phyloP scores from a whole-genome alignment of 2,113 vertebrate species.

The Albula goreensis region DNA sequence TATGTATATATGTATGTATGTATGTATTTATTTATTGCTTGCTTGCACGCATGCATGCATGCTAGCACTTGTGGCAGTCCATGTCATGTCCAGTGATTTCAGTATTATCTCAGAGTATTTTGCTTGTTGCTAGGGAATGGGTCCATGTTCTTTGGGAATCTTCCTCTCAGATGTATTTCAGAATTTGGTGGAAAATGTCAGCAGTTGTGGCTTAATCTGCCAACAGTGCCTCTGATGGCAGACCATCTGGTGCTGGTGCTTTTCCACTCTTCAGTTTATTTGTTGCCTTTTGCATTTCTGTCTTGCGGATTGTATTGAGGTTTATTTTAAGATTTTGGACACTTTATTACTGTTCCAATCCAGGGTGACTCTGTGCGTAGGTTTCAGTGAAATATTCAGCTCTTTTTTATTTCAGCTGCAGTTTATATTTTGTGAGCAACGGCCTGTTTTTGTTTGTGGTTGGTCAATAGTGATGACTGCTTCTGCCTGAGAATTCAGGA shows the following conservation, averaged over 20 bases:
- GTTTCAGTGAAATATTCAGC: not conserved
- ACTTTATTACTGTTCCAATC: not conserved
- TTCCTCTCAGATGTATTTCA: not conserved
- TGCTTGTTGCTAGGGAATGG: not conserved
- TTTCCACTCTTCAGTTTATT: not conserved
- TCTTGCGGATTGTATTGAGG: not conserved
- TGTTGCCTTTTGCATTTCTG: not conserved
- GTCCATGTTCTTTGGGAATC: not conserved
- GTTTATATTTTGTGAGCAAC: not conserved
- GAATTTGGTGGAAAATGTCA: conserved; percentile 4
- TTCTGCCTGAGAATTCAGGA: too few species aligned
- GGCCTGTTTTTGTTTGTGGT: not conserved
- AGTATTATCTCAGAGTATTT: not conserved
- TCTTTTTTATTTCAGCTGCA: not conserved
- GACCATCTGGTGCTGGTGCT: conserved; percentile 3
- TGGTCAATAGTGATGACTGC: not conserved
- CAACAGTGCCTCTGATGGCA: not conserved
- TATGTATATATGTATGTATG: too few species aligned
- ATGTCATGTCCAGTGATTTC: not conserved
- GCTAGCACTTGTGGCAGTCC: too few species aligned
- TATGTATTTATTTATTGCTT: not conserved
- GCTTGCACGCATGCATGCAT: not conserved
- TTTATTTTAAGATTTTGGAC: conserved; percentile 8
- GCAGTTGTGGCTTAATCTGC: not conserved
- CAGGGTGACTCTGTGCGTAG: not conserved